Conservation (phyloP, 2,797 vertebrate genomes). For the Phrynocephalus forsythii region DNA sequence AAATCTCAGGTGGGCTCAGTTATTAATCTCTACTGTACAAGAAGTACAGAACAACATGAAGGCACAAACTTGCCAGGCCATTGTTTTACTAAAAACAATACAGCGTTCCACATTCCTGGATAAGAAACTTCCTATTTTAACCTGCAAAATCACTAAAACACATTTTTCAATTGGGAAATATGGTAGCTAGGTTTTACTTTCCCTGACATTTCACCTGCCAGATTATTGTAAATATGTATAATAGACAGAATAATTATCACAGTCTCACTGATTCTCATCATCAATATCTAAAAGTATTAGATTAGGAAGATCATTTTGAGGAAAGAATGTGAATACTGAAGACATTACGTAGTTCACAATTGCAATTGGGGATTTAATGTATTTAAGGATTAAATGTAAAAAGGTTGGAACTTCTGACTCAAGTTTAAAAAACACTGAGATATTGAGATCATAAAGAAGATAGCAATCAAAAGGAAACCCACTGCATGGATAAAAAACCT, state of each 20-base stretch:
- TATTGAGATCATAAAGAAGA: background rate
- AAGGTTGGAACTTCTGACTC: background rate
- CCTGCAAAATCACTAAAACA: constrained; percentile 47
- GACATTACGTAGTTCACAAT: constrained; percentile 43
- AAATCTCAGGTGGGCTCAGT: constrained; percentile 9
- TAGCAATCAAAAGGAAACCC: background rate
- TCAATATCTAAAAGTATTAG: constrained; percentile 65
- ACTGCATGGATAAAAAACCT: background rate
- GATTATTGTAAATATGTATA: constrained; percentile 67
- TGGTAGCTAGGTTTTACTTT: constrained; percentile 70
- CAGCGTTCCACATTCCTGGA: constrained; percentile 47
- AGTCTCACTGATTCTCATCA: constrained; percentile 65
- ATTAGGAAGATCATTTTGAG: constrained; percentile 58
- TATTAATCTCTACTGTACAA: constrained; percentile 7
- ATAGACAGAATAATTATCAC: constrained; percentile 67
- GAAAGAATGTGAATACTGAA: constrained; percentile 50
- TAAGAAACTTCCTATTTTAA: constrained; percentile 24
- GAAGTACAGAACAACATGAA: background rate
- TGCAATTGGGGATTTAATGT: constrained; percentile 8
- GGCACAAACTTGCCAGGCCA: background rate
- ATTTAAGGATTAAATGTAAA: constrained; percentile 27
- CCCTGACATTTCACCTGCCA: constrained; percentile 72
- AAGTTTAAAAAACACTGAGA: constrained; percentile 24
- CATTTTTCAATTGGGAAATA: constrained; percentile 56
- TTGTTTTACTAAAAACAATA: constrained; percentile 55